Evolutionary conservation across 1,140 invertebrate genomes (phyloP), one percentile per base, ranked within the genome.

Genomic region (Pogonomyrmex californicus): DNA sequence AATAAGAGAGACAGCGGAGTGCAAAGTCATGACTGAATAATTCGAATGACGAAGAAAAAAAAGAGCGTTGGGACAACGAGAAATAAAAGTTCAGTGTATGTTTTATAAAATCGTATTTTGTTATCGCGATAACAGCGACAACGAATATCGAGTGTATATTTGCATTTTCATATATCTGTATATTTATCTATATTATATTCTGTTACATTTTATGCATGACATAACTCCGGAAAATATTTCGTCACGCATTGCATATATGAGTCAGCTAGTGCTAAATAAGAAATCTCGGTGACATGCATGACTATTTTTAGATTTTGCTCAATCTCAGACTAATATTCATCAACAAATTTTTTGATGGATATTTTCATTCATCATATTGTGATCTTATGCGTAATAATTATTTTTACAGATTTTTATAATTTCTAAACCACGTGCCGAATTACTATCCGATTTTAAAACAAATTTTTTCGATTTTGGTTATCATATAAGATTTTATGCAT

Each of bases 1-100:
- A 4, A 4, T 44, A 44, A 12, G 12, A 14, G 38, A 33, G 14
- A 1, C 33, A 36, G 4, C 7, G 38, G 7, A 7, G 12, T 1
- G 63, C 17, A 78, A 78, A 78, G 44, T 78, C 30, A 0, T 38
- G 75, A 78, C 58, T 63, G 12, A 49, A 12, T 65, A 65, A 65
- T 5, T 1, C 23, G 12, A 9, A 1, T 9, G 10, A 73, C 49
- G 9, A 5, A 44, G 33, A 3, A 10, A 78, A 65, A 78, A 68
- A 41, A 41, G 62, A 65, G 14, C 12, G 3, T 44, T 17, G 23
- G 4, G n/a, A 38, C 51, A 73, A 51, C 33, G 6, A 47, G 36
- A 51, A 36, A 17, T 49, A 30, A 62, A 76, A 77, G 23, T 23
- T 23, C 41, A 1, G 30, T 41, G 3, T 51, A 68, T 5, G 6